Base-by-base conservation (phyloP, 2,113 vertebrate genomes). In the Nymphicus hollandicus region DNA sequence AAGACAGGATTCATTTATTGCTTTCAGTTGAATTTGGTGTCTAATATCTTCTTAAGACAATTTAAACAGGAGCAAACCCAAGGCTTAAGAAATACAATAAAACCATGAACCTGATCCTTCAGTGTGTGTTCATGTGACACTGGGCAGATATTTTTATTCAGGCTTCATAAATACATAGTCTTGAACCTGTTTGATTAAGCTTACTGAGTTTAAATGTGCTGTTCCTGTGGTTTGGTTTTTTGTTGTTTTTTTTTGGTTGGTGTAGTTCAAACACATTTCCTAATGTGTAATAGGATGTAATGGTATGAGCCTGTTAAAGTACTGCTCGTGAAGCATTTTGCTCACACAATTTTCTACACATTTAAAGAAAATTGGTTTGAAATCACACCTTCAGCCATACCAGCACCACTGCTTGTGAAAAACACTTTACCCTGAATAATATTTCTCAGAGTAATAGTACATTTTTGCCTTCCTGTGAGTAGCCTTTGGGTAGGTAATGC, bases 281-380 rank as follows among this genome's bases (percentile, higher is more conserved):
- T 86, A 94, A 50, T 77, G 53, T 0, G 0, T 82, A 86, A 72
- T 91, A 92, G 94, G 88, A 89, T 76, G 18, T 10, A 74, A 68
- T 55, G 28, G 60, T 84, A 84, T 53, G 31, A 95, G 81, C 56
- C 47, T 64, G 39, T 89, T 95, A 95, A 95, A 93, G 64, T 68
- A 79, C 35, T 78, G 68, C 79, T 86, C 55, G 8, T 72, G 49
- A 80, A 88, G 37, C 49, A 93, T 90, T 91, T 83, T 5, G 6
- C 35, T 84, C 35, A 20, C 41, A 41, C 17, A 47, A 29, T 91
- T 95, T 93, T 79, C 61, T 83, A 64, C 27, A 29, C 27, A 56
- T 87, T 47, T 89, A 69, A 92, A 84, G 89, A 23, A 68, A 91
- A 65, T 25, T 27, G 17, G 7, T 87, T 86, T 93, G 41, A 90